Conservation (phyloP, 2,888 invertebrate genomes). For the Lithosia quadra region DNA sequence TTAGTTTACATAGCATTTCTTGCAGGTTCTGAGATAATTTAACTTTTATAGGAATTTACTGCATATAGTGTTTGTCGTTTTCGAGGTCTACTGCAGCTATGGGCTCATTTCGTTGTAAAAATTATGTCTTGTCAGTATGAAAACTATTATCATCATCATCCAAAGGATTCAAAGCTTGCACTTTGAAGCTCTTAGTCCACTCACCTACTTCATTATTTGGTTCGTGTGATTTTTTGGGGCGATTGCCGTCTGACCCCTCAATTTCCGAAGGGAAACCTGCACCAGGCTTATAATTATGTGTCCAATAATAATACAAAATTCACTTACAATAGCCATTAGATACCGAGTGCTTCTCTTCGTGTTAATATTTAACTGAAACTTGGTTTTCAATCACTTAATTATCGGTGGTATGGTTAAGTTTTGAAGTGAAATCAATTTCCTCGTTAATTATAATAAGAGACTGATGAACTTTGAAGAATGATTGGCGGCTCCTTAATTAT, state of each 20-base stretch:
- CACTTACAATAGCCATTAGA: background rate
- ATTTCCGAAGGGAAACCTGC: no score
- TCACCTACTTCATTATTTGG: no score
- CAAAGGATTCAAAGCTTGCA: no score
- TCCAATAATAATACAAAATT: no score
- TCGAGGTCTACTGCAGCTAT: no score
- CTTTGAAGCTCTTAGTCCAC: no score
- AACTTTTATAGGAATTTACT: background rate
- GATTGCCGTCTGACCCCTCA: no score
- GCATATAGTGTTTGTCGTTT: no score
- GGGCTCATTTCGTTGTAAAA: no score
- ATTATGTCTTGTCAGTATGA: background rate
- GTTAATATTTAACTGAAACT: background rate
- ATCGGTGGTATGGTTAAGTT: conserved; percentile 7
- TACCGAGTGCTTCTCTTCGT: background rate
- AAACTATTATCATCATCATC: background rate
- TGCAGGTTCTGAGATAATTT: background rate
- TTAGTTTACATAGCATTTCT: background rate
- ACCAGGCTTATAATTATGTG: no score
- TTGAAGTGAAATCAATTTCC: conserved; percentile 6
- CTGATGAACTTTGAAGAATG: conserved; percentile 8
- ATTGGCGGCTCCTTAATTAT: conserved; percentile 19
- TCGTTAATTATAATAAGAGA: conserved; percentile 2
- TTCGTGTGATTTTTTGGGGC: no score
- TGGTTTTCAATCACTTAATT: background rate